Percentiles rank a stretch among this genome's conserved stretches.
phyloP scores from a whole-genome alignment of 2,888 invertebrate species.

The Acanthopleura granulata region DNA sequence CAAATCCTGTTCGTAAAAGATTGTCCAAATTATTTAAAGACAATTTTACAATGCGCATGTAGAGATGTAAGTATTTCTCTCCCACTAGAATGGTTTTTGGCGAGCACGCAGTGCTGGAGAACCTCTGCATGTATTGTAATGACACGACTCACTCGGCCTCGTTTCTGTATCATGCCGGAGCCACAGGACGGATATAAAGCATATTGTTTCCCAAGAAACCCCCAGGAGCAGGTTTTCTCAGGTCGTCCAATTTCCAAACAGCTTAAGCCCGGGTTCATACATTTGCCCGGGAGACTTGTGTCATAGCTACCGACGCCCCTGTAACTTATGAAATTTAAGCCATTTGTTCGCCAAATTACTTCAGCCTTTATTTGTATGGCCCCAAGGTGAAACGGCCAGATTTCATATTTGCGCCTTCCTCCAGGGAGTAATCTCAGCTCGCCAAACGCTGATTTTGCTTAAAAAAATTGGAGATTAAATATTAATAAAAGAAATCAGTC shows the following conservation, averaged over 20 bases:
- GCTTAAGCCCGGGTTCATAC: background rate
- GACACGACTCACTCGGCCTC: no score
- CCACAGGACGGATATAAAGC: background rate
- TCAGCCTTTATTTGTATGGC: background rate
- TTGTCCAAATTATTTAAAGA: no score
- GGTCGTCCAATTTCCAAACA: slow-evolving; percentile 12
- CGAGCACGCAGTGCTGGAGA: no score
- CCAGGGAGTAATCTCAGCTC: background rate
- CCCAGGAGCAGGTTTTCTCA: background rate
- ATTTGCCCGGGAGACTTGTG: slow-evolving; percentile 8
- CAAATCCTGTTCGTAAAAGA: no score
- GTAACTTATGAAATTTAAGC: slow-evolving; percentile 19
- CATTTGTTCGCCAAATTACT: slow-evolving; percentile 20
- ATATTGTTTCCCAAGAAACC: background rate
- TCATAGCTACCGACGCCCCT: background rate
- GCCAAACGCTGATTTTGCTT: background rate
- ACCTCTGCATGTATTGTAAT: no score
- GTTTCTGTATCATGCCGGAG: no score
- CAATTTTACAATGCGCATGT: no score
- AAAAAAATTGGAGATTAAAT: slow-evolving; percentile 17
- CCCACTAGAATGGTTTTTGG: no score
- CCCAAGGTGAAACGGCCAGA: background rate
- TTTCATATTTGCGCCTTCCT: background rate
- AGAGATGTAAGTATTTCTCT: no score
- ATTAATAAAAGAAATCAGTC: slow-evolving; percentile 18